Conservation (phyloP, 64 coral and sea anemone genomes). For the Anthopleura sola region DNA sequence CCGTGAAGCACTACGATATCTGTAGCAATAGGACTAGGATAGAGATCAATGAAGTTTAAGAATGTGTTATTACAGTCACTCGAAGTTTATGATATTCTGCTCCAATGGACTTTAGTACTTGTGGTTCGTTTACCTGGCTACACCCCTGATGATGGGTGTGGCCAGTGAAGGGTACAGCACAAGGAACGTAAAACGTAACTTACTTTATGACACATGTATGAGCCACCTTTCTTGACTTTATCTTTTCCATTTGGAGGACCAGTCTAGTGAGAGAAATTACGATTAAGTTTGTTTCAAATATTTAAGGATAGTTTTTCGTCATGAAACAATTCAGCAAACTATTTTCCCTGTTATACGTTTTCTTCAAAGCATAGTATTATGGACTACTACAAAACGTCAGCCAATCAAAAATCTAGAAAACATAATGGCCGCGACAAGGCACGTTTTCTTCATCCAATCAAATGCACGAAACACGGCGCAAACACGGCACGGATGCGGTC, state of each 20-base stretch:
- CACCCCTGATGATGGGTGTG: background rate
- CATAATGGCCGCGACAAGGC: no score
- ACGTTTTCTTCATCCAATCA: no score
- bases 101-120: background rate
- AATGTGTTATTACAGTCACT: background rate
- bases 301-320: background rate
- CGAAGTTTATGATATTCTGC: background rate
- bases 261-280: conserved; percentile 39
- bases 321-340: no score
- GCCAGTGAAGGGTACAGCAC: no score
- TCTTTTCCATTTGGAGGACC: conserved; percentile 74
- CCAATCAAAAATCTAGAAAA: no score
- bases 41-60: background rate
- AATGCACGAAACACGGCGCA: no score
- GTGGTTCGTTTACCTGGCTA: no score
- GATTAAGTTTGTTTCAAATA: background rate
- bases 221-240: conserved; percentile 97
- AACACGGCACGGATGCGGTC: no score
- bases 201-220: conserved; percentile 98
- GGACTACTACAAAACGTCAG: no score
- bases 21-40: conserved; percentile 87
- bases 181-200: background rate
- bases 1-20: conserved; percentile 89
- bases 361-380: no score
- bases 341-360: background rate